Conservation (phyloP, 2,888 invertebrate species). For the Dorcus parallelipipedus region DNA sequence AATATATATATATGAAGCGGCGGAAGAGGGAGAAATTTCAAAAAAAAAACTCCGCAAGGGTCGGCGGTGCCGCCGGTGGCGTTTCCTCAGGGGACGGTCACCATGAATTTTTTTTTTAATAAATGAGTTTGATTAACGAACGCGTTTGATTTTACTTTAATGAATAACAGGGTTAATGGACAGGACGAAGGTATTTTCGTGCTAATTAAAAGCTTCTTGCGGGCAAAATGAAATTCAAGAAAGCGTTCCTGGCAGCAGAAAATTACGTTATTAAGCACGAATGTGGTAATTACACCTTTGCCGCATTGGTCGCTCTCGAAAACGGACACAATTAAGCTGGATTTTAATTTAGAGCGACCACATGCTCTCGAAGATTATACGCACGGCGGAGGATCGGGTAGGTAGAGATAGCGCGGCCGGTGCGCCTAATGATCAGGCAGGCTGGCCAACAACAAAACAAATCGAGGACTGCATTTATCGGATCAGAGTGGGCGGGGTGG, state of each 20-base stretch:
- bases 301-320: conserved; percentile 4
- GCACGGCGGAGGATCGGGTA: conserved; percentile 6
- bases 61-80: too few relatives aligned
- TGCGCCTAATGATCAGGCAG: conserved; percentile 39
- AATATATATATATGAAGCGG: too few relatives aligned
- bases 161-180: background rate
- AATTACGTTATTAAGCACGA: conserved; percentile 6
- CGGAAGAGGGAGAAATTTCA: too few relatives aligned
- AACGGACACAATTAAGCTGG: conserved; percentile 8
- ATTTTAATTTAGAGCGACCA: conserved; percentile 27
- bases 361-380: conserved; percentile 12
- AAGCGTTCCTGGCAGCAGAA: conserved; percentile 2
- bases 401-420: conserved; percentile 26
- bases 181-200: background rate
- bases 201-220: conserved; percentile 1
- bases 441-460: conserved; percentile 38
- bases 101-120: too few relatives aligned
- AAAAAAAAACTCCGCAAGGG: too few relatives aligned
- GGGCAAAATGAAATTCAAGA: conserved; percentile 2
- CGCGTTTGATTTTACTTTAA: too few relatives aligned
- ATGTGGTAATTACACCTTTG: conserved; percentile 6
- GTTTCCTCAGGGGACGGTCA: too few relatives aligned
- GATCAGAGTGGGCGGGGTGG: conserved; percentile 46
- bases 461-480: conserved; percentile 47
- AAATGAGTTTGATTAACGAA: too few relatives aligned